Evolutionary conservation across 2,888 invertebrate genomes (phyloP).

Genomic region (Eupsilia transversa): DNA sequence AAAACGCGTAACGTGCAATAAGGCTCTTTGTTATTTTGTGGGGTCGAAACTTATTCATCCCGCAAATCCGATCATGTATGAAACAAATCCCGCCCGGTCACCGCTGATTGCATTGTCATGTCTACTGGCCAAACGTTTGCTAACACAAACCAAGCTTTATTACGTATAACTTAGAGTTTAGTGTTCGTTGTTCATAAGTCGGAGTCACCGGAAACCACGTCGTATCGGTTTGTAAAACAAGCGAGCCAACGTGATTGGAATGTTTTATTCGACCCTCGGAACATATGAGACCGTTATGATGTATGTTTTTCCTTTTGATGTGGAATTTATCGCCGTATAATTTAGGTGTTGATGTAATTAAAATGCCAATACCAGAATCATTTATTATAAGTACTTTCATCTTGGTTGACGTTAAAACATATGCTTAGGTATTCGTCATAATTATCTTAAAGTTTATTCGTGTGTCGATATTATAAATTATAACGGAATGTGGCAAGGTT

Average conservation of each 20-base stretch:
- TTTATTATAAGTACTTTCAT: background rate
- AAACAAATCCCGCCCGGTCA: constrained; percentile 90
- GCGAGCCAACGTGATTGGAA: constrained; percentile 90
- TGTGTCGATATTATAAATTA: background rate
- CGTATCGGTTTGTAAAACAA: constrained; percentile 90
- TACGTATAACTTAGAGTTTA: constrained; percentile 1
- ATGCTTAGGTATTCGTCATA: background rate
- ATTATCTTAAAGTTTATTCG: background rate
- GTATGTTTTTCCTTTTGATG: constrained; percentile 87
- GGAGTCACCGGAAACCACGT: constrained; percentile 80
- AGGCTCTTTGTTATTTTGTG: constrained; percentile 89
- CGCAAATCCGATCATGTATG: constrained; percentile 90
- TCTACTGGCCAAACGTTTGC: constrained; percentile 76
- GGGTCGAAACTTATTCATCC: constrained; percentile 91
- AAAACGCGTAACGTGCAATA: constrained; percentile 87
- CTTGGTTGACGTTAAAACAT: background rate
- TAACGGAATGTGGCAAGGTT: constrained; percentile 14
- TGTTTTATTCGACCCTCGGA: constrained; percentile 87
- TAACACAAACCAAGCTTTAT: constrained; percentile 68
- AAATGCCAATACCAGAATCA: constrained; percentile 46
- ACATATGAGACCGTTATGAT: constrained; percentile 89
- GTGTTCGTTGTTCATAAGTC: constrained; percentile 50
- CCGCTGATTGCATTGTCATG: constrained; percentile 91
- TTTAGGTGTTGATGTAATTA: constrained; percentile 77
- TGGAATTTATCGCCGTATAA: constrained; percentile 79